phyloP scores from a whole-genome alignment of 2,113 vertebrate genomes.

The Pygathrix nemaeus region DNA sequence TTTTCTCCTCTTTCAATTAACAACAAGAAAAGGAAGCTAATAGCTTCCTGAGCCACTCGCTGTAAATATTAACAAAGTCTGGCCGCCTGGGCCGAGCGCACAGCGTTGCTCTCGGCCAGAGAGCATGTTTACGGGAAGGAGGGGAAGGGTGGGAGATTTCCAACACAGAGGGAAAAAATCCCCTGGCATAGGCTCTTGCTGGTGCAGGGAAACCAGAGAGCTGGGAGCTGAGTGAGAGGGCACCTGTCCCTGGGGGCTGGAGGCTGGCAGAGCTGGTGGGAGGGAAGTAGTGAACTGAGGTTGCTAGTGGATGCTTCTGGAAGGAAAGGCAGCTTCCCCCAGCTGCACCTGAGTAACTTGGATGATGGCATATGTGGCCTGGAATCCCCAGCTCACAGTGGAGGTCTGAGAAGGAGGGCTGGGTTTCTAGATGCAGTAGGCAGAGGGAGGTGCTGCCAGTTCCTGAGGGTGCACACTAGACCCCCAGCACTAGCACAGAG shows the following conservation, averaged over 20 bases:
- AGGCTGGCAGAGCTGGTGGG: neutral
- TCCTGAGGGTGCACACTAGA: neutral
- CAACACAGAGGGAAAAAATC: neutral
- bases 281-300: neutral
- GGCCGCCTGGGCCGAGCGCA: neutral
- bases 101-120: neutral
- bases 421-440: neutral
- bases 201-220: neutral
- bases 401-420: too few relatives aligned
- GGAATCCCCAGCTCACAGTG: neutral
- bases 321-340: neutral
- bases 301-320: neutral
- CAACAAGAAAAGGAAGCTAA: conserved; percentile 77
- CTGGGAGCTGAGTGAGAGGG: neutral
- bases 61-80: conserved; percentile 71
- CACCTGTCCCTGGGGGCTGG: neutral
- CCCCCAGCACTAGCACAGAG: neutral
- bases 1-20: conserved; percentile 79
- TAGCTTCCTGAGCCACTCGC: conserved; percentile 64
- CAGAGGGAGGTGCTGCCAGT: neutral
- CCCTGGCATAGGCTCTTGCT: neutral
- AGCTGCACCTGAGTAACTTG: neutral
- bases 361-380: neutral
- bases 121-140: conserved; percentile 66
- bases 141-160: conserved; percentile 33